Base-by-base conservation (phyloP, 1,140 invertebrate species). In the Nixonia krombeini region DNA sequence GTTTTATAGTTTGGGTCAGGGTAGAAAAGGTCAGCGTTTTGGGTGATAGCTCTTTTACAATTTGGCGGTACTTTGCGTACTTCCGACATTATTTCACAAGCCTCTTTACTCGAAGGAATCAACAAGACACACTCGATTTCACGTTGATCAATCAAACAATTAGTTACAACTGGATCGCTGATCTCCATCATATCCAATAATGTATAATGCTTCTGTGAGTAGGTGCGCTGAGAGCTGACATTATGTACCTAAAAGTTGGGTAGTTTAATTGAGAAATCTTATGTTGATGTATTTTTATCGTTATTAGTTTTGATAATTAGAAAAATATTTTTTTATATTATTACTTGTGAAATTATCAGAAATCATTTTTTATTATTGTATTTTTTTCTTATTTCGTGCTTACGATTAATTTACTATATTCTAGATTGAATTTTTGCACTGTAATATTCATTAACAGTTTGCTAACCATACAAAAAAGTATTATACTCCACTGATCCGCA, bases 101-200 rank as follows among this genome's bases (percentile, higher is more conserved):
- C 92, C 66, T 87, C 87, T 2, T 87, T 76, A 35, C 87, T 87
- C 10, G 87, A 87, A 0, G 89, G 87, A 37, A 94, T 90, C 9
- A 95, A 82, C 37, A 94, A 78, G 9, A 93, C 86, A 28, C 85
- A 86, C 79, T 95, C 93, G 25, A 92, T 82, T 35, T 81, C 82
- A n/a, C 88, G 77, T 73, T 91, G 90, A 87, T 98, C 95, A 58
- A 98, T 93, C 1, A 97, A 84, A 70, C 88, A 92, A 85, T 98
- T 97, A 41, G 90, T 89, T 1, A 96, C 89, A 1, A 94, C 88
- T 0, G 91, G 87, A 85, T 96, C 89, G 3, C 87, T 82, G 65
- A 95, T 90, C 47, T 89, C 86, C 44, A 97, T 85, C 40, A 89
- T 84, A 63, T 93, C 87, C 10, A 93, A 87, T n/a, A 95, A 85